Base-by-base conservation (phyloP, 1,140 invertebrate genomes). In the Ceratosolen fusciceps region DNA sequence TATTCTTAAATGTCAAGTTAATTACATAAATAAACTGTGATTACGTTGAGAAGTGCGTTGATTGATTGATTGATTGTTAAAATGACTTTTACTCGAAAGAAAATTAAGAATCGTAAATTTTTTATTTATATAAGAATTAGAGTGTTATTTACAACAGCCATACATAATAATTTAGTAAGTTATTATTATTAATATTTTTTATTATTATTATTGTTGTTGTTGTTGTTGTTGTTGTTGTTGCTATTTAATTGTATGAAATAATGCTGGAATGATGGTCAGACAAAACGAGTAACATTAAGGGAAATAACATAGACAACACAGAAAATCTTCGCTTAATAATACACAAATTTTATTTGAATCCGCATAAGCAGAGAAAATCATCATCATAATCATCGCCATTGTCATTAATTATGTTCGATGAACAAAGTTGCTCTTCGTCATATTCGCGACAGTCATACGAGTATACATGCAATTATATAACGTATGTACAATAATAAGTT, bases 261-360 rank as follows among this genome's bases (percentile, higher is more conserved):
- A 62, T 62, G 14, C 1, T 34, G 31, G 31, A 34, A 62, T 62
- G 16, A 37, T 34, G 24, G n/a, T 60, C 21, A 29, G 24, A 49
- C 26, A 31, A 21, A n/a, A n/a, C 37, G 60, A 24, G 49, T 31
- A 58, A 74, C 58, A 65, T 8, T 34, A 1, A 80, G 62, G 62
- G 74, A 52, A 80, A 67, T 80, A 26, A 76, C 24, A 37, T 62
- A 60, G 43, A 14, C n/a, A 37, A 81, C 75, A 74, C 65, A 49
- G n/a, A 54, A 52, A 65, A 52, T 54, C 34, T 80, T 81, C 58
- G 71, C 79, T 86, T 82, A 86, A 85, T 87, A 86, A 86, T 87
- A 87, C 86, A 87, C 86, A 87, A 87, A 87, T 87, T 86, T 87
- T 86, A 86, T 84, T 87, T 87, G 68, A 80, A 80, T 80, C 79